Evolutionary conservation across 1,140 invertebrate genomes (phyloP).

Genomic region (Drosophila funebris): DNA sequence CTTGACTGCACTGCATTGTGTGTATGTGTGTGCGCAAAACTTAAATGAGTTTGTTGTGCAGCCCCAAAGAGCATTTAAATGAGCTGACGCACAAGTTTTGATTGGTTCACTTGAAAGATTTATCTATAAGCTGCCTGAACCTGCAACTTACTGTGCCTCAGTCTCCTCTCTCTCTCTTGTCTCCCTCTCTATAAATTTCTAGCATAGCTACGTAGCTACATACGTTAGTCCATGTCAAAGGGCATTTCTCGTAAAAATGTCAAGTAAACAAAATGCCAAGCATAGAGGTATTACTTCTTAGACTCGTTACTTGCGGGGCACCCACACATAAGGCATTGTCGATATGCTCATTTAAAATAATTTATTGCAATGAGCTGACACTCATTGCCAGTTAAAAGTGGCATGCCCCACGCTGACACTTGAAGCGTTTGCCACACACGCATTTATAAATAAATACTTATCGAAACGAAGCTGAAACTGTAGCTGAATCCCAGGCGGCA

Average conservation of each 20-base stretch:
- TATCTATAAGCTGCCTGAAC: constrained; percentile 40
- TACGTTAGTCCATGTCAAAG: constrained; percentile 50
- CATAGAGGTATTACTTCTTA: not conserved
- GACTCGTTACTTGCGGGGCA: not conserved
- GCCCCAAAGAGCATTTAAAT: constrained; percentile 67
- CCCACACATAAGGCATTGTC: constrained; percentile 45
- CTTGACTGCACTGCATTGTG: constrained; percentile 32
- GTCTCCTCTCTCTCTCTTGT: constrained; percentile 11
- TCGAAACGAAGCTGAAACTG: not conserved
- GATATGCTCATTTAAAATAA: constrained; percentile 83
- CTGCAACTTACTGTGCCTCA: not conserved
- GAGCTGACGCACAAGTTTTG: constrained; percentile 62
- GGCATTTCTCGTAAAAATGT: constrained; percentile 64
- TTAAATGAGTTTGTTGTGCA: constrained; percentile 71
- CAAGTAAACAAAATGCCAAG: constrained; percentile 32
- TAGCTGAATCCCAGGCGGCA: not conserved
- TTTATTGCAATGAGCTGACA: constrained; percentile 81
- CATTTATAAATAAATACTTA: constrained; percentile 43
- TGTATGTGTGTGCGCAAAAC: constrained; percentile 41
- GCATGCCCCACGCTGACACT: constrained; percentile 53
- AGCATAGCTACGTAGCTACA: constrained; percentile 42
- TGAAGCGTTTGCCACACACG: constrained; percentile 43
- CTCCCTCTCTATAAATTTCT: constrained; percentile 28
- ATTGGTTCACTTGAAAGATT: constrained; percentile 68
- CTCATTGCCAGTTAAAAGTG: constrained; percentile 72